Percentiles rank a stretch among this genome's conserved stretches.
phyloP scores from a whole-genome alignment of 1,140 invertebrate species.

The Drosophila mauritiana region DNA sequence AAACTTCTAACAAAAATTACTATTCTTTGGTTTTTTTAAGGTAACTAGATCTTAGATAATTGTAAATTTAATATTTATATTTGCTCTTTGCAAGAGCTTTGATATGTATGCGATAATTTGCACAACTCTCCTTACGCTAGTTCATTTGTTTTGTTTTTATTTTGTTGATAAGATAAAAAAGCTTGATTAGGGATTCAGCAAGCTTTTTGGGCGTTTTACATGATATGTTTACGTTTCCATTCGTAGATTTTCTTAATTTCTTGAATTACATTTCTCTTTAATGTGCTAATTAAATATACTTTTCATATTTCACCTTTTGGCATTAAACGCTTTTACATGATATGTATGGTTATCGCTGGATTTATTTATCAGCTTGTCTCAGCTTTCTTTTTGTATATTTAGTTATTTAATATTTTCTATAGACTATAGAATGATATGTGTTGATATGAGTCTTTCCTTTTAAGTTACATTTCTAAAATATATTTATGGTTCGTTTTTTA shows the following conservation, averaged over 20 bases:
- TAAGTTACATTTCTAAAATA: constrained; percentile 10
- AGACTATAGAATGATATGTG: constrained; percentile 14
- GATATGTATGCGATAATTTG: constrained; percentile 78
- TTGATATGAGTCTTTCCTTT: constrained; percentile 10
- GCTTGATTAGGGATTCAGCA: constrained; percentile 23
- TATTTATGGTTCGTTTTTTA: not conserved
- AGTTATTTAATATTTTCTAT: constrained; percentile 1
- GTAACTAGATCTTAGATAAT: constrained; percentile 11
- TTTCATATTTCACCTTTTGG: not conserved
- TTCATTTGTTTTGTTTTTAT: constrained; percentile 53
- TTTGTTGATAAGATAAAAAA: not conserved
- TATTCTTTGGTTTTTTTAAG: constrained; percentile 2
- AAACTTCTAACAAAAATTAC: constrained; percentile 64
- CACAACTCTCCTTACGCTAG: constrained; percentile 59
- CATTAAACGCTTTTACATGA: constrained; percentile 36
- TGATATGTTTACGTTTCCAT: constrained; percentile 51
- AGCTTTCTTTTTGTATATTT: not conserved
- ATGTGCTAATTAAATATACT: not conserved
- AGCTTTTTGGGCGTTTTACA: constrained; percentile 53
- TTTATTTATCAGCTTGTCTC: not conserved
- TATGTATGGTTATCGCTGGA: constrained; percentile 12
- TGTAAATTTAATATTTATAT: constrained; percentile 33
- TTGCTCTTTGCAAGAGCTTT: constrained; percentile 73
- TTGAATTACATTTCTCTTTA: constrained; percentile 4
- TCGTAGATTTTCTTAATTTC: not conserved